Base-by-base conservation (phyloP, 2,113 vertebrate species). In the Oryzias celebensis region DNA sequence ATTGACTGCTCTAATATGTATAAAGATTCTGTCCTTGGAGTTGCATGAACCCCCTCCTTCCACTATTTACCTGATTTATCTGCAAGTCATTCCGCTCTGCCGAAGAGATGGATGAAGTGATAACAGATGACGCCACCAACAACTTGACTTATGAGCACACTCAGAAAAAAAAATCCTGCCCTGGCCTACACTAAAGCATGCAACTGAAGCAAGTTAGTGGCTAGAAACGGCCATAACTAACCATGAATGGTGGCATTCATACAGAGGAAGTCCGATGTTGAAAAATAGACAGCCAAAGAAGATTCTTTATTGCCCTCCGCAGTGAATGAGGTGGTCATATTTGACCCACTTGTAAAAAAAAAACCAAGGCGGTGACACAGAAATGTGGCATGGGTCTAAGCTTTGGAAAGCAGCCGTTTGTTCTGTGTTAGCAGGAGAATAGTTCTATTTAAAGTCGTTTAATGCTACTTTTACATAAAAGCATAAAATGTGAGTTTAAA, bases 21-120 rank as follows among this genome's bases (percentile, higher is more conserved):
- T 10, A 36, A 12, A 36, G 80, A 89, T 90, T 88, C 85, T 85
- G 86, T 85, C 91, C 88, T 89, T 88, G 86, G 84, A 84, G 69
- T 64, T 17, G 17, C 82, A 75, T 45, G 16, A 84, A 75, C 73
- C 75, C 68, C 66, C 79, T 10, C 7, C 31, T 8, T 36, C 36
- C 36, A 36, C 36, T 36, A 12, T 36, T 36, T 36, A 64, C 4
- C 31, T 61, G 26, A 89, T 90, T 87, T 86, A 88, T 91, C 86
- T 79, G 58, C 68, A 63, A 88, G 87, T 92, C 89, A 36, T 89
- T 71, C 73, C 22, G 53, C 79, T 86, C 46, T 52, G 54, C 43
- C 54, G 65, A 80, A 58, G 77, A 84, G 83, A 87, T 74, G 73
- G 83, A 87, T 88, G 78, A 87, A 86, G 84, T 50, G 62, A 85